Percentiles rank a stretch among this genome's conserved stretches.
phyloP scores from a whole-genome alignment of 2,888 invertebrate genomes.

The Galeopsomyia nigrocyanea region DNA sequence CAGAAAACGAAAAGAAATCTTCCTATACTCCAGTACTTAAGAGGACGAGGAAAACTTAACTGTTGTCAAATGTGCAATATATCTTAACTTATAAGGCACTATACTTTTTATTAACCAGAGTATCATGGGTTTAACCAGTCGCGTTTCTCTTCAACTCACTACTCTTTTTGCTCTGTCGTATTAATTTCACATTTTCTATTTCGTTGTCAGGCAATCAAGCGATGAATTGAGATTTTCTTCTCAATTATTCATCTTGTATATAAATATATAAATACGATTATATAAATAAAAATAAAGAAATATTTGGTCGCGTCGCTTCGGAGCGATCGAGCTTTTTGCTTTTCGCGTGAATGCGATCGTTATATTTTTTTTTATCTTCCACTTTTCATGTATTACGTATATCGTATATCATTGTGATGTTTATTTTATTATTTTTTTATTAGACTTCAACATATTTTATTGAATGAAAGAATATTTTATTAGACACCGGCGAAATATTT shows the following conservation, averaged over 20 bases:
- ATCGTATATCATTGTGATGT: conserved; percentile 42
- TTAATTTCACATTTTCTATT: conserved; percentile 44
- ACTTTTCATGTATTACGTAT: conserved; percentile 30
- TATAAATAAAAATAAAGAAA: conserved; percentile 58
- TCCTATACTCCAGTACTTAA: conserved; percentile 66
- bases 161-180: conserved; percentile 6
- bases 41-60: conserved; percentile 56
- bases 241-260: conserved; percentile 62
- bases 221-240: conserved; percentile 49
- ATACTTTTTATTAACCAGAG: conserved; percentile 59
- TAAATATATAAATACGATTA: conserved; percentile 64
- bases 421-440: conserved; percentile 42
- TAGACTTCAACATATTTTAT: conserved; percentile 46
- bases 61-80: conserved; percentile 70
- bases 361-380: conserved; percentile 40
- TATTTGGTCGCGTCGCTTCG: conserved; percentile 62
- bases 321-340: conserved; percentile 55
- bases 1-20: conserved; percentile 53
- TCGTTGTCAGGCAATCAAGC: conserved; percentile 46
- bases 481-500: no score
- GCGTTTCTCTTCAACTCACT: not conserved
- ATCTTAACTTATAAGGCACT: conserved; percentile 65
- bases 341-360: conserved; percentile 1
- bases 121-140: not conserved
- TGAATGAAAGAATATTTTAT: conserved; percentile 10